Conservation (phyloP, 2,113 vertebrate species). For the Coregonus clupeaformis region DNA sequence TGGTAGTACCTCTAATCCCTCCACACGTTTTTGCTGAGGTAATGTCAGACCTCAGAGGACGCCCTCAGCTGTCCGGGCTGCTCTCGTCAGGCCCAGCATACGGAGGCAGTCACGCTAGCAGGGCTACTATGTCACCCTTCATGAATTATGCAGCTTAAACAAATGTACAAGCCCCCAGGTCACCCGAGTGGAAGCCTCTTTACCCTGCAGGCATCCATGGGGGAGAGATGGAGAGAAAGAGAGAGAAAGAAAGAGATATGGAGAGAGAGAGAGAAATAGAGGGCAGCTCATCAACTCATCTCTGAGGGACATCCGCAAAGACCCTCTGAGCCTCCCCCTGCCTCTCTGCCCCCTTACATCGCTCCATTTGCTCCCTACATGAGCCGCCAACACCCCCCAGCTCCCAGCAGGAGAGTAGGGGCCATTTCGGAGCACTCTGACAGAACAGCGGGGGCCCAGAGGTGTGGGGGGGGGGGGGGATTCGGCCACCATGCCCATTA, state of each 20-base stretch:
- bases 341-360: slow-evolving; percentile 24
- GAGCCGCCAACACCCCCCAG: slow-evolving; percentile 5
- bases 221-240: slow-evolving; percentile 42
- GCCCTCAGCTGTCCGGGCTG: slow-evolving; percentile 50
- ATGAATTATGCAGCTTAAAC: slow-evolving; percentile 88
- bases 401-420: slow-evolving; percentile 47
- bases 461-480: slow-evolving; percentile 37
- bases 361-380: slow-evolving; percentile 42
- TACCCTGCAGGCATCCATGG: slow-evolving; percentile 62
- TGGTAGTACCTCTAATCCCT: slow-evolving; percentile 16
- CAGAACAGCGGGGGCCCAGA: slow-evolving; percentile 43
- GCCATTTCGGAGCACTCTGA: slow-evolving; percentile 50
- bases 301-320: slow-evolving; percentile 3
- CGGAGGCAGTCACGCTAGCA: slow-evolving; percentile 72
- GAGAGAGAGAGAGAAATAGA: neutral
- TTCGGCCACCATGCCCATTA: slow-evolving; percentile 41
- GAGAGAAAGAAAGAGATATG: neutral
- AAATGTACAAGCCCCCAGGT: slow-evolving; percentile 75
- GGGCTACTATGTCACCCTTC: slow-evolving; percentile 73
- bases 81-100: slow-evolving; percentile 56
- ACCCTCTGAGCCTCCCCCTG: slow-evolving; percentile 4
- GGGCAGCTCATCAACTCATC: neutral
- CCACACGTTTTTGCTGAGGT: neutral
- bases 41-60: neutral
- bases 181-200: slow-evolving; percentile 42